phyloP scores from a whole-genome alignment of 2,113 vertebrate species.

The Tyto alba region DNA sequence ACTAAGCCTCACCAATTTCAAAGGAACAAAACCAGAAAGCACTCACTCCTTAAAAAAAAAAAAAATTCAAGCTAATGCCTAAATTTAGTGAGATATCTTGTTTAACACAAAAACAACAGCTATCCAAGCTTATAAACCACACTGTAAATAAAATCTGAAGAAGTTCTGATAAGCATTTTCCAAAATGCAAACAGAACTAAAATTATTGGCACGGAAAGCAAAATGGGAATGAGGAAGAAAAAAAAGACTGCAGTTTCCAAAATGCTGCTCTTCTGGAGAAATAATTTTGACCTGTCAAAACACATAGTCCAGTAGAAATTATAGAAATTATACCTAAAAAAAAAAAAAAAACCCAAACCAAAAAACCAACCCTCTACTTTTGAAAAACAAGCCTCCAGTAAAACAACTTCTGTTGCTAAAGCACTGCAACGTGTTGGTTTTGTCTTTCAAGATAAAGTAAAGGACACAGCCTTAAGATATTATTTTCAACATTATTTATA shows the following conservation, averaged over 20 bases:
- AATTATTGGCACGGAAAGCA: conserved; percentile 69
- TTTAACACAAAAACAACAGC: conserved; percentile 41
- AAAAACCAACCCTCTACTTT: background rate
- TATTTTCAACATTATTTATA: conserved; percentile 7
- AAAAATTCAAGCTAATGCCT: conserved; percentile 22
- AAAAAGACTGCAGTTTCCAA: conserved; percentile 48
- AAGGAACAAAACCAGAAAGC: conserved; percentile 48
- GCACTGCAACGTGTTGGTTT: conserved; percentile 24
- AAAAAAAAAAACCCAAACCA: no score
- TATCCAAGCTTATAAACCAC: conserved; percentile 37
- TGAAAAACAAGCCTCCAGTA: background rate
- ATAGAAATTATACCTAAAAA: conserved; percentile 34
- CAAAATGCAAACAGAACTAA: conserved; percentile 55
- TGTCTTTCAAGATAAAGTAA: conserved; percentile 14
- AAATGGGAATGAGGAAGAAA: conserved; percentile 40
- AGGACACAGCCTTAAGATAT: background rate
- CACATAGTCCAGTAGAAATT: conserved; percentile 55
- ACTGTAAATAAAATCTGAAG: conserved; percentile 5
- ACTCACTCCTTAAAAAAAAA: conserved; percentile 9
- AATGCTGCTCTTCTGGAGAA: conserved; percentile 46
- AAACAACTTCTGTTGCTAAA: conserved; percentile 18
- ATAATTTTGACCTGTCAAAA: conserved; percentile 57
- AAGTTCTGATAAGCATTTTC: conserved; percentile 26
- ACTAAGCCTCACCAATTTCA: conserved; percentile 35
- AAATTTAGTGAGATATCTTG: conserved; percentile 33